Percentiles rank a stretch among this genome's conserved stretches.
Evolutionary conservation across 2,113 vertebrate genomes (phyloP).

Genomic region (Ammodytes dubius): DNA sequence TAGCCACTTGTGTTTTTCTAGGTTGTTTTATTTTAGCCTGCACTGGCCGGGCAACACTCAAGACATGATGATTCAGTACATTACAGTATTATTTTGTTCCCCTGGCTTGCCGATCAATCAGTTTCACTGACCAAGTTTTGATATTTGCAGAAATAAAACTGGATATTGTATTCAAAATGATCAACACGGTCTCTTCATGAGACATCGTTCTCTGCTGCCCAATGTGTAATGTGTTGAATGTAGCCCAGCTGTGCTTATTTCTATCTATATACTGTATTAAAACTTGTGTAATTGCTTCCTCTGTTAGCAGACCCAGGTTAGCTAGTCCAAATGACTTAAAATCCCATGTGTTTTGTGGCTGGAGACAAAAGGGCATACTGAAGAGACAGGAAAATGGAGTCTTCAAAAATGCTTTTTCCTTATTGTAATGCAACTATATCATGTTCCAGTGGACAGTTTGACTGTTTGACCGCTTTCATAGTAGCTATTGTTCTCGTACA

Average conservation of each 20-base stretch:
- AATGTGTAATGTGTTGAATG: constrained; percentile 39
- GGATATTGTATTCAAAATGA: not conserved
- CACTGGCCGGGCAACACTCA: constrained; percentile 43
- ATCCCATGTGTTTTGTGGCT: not conserved
- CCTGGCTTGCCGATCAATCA: not conserved
- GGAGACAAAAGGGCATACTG: not conserved
- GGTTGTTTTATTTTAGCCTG: constrained; percentile 49
- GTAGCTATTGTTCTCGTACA: not conserved
- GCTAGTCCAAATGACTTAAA: not conserved
- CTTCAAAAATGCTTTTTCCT: not conserved
- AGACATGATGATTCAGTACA: not conserved
- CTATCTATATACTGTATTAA: constrained; percentile 62
- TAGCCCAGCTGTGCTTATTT: constrained; percentile 47
- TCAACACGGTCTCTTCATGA: not conserved
- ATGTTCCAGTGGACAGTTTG: not conserved
- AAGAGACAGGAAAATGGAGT: too few species aligned
- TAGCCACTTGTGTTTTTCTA: constrained; percentile 21
- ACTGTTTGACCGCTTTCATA: not conserved
- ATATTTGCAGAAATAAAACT: not conserved
- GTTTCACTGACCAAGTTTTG: not conserved
- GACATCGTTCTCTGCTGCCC: not conserved
- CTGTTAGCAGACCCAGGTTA: constrained; percentile 39
- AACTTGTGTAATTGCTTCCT: constrained; percentile 40
- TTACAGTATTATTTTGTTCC: not conserved
- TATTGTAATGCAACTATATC: not conserved